Base-by-base conservation (phyloP, 2,797 vertebrate genomes). In the Paedocypris micromegethes region DNA sequence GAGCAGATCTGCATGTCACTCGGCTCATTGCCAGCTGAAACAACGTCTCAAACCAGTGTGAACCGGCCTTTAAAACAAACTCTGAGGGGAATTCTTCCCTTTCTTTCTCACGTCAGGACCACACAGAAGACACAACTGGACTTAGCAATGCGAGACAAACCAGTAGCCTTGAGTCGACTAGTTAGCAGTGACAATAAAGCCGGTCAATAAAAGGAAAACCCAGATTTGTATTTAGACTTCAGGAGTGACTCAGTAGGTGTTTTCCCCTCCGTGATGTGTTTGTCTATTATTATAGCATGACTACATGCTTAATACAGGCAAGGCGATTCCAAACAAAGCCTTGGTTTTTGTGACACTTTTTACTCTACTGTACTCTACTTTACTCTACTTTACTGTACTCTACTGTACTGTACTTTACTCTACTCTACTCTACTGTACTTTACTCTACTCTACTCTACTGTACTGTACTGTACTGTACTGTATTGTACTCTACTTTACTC, bases 241-340 rank as follows among this genome's bases (percentile, higher is more conserved):
- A 2, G 58, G 53, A 70, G 58, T 52, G 60, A 51, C 52, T 63
- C 54, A 38, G 60, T 70, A 58, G 60, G 54, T 64, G 68, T 58
- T 68, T 43, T 68, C 64, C 64, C 58, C 9, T 55, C 53, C 43
- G 37, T 39, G 45, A 42, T 3, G 4, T 5, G 47, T 64, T 76
- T 72, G 59, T 72, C 58, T 67, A 73, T 70, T 76, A 68, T 62
- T 47, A 69, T 47, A 7, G 39, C 56, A 51, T 56, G 58, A 54
- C 6, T 42, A 39, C 51, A 46, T 40, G 23, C 48, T 49, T 55
- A 54, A 72, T 72, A 59, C 43, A 41, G n/a, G 40, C 2, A 1
- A n/a, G n/a, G n/a, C n/a, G n/a, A n/a, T n/a, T n/a, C n/a, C n/a
- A n/a, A n/a, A n/a, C n/a, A n/a, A n/a, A n/a, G n/a, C n/a, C n/a